Evolutionary conservation across 2,888 invertebrate species (phyloP).

Genomic region (Chloroclysta siterata): DNA sequence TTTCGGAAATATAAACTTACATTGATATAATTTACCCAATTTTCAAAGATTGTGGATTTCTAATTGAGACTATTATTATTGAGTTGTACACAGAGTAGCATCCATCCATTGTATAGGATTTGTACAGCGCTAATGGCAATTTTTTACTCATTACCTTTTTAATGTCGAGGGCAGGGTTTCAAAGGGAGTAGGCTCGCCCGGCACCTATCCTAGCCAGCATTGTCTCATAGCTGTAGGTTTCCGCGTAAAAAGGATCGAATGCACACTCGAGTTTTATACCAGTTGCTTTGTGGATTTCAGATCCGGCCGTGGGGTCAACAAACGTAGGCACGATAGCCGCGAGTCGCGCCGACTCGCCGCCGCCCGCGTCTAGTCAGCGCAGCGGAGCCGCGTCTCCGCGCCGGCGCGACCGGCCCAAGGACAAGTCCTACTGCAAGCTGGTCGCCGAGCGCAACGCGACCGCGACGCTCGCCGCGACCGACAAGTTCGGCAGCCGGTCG

Average conservation of each 20-base stretch:
- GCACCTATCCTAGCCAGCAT: too few relatives aligned
- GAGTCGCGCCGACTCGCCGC: constrained; percentile 63
- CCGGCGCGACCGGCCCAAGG: constrained; percentile 74
- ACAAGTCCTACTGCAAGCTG: constrained; percentile 85
- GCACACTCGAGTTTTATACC: constrained; percentile 34
- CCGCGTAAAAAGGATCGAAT: background rate
- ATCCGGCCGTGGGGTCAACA: constrained; percentile 86
- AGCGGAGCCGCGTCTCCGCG: constrained; percentile 62
- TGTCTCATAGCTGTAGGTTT: background rate
- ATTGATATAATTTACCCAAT: too few relatives aligned
- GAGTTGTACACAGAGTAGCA: too few relatives aligned
- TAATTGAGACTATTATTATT: too few relatives aligned
- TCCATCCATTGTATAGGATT: too few relatives aligned
- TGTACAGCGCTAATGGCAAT: too few relatives aligned
- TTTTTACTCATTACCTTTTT: too few relatives aligned
- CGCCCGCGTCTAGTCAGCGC: constrained; percentile 56
- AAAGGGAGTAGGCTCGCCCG: too few relatives aligned
- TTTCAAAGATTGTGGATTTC: too few relatives aligned
- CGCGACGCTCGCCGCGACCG: constrained; percentile 51
- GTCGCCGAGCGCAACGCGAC: constrained; percentile 71
- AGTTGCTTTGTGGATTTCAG: constrained; percentile 53
- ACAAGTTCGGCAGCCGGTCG: constrained; percentile 75
- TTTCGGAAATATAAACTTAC: too few relatives aligned
- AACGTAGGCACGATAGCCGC: constrained; percentile 87
- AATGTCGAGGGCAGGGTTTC: too few relatives aligned